phyloP scores from a whole-genome alignment of 2,797 vertebrate species.

The Gambusia yucatana region DNA sequence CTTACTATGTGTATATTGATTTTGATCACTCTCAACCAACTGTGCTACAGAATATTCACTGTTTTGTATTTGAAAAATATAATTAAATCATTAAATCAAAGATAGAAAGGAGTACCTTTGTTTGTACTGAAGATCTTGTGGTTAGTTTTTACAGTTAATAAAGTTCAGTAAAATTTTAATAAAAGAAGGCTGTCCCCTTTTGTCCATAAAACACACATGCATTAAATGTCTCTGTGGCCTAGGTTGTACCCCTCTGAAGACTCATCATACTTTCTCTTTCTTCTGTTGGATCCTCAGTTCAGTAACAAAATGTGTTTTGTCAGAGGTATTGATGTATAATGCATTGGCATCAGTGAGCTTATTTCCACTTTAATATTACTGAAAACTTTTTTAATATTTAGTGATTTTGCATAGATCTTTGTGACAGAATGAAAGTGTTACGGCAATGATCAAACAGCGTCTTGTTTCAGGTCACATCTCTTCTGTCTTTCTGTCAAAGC shows the following conservation, averaged over 20 bases:
- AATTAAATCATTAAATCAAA: background rate
- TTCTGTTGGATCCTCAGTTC: slow-evolving; percentile 75
- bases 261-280: slow-evolving; percentile 71
- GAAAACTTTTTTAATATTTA: slow-evolving; percentile 81
- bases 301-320: slow-evolving; percentile 82
- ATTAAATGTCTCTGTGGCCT: slow-evolving; percentile 45
- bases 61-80: background rate
- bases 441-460: slow-evolving; percentile 79
- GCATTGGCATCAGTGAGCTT: slow-evolving; percentile 70
- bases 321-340: slow-evolving; percentile 81
- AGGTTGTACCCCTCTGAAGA: slow-evolving; percentile 53
- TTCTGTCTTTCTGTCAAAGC: slow-evolving; percentile 75
- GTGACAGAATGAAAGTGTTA: slow-evolving; percentile 83
- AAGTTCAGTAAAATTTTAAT: slow-evolving; percentile 39
- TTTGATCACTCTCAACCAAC: background rate
- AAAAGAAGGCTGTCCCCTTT: slow-evolving; percentile 14
- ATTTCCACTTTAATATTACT: slow-evolving; percentile 78
- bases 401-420: slow-evolving; percentile 72
- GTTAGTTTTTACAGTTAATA: slow-evolving; percentile 21
- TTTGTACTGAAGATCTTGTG: slow-evolving; percentile 8
- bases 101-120: background rate
- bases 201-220: slow-evolving; percentile 17
- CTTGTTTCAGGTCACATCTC: slow-evolving; percentile 82
- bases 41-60: background rate
- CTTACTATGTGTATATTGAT: background rate